Percentiles rank a stretch among this genome's conserved stretches.
phyloP scores from a whole-genome alignment of 1,140 invertebrate genomes.

The Argopecten irradians region DNA sequence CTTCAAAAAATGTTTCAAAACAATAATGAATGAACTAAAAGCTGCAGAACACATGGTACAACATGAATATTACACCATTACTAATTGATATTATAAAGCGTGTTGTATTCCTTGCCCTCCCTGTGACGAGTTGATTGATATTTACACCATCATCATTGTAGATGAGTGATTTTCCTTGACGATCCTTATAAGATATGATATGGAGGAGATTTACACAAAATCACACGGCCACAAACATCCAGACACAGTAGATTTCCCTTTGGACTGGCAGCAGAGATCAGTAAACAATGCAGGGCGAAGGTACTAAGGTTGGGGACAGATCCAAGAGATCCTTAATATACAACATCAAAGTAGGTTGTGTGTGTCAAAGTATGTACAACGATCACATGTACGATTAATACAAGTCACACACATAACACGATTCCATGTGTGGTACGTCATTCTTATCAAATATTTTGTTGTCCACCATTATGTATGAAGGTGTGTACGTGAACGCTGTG shows the following conservation, averaged over 20 bases:
- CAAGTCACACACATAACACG: neutral
- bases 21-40: no score
- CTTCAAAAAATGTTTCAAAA: no score
- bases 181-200: no score
- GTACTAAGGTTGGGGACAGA: neutral
- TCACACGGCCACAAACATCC: neutral
- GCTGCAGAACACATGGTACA: neutral
- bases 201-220: no score
- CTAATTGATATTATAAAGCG: neutral
- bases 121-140: neutral
- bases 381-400: neutral
- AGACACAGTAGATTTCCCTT: neutral
- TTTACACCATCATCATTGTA: no score
- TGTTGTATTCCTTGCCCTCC: neutral
- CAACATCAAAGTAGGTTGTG: neutral
- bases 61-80: neutral
- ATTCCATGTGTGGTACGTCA: neutral
- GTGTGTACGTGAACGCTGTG: no score
- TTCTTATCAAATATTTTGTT: neutral
- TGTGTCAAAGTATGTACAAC: neutral
- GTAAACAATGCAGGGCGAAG: neutral
- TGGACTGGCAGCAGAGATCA: constrained; percentile 6
- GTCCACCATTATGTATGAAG: neutral
- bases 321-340: neutral
- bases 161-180: no score